Percentiles rank a stretch among this genome's conserved stretches.
Conservation (phyloP, 1,140 invertebrate genomes). For the Potamilus streckersoni region DNA sequence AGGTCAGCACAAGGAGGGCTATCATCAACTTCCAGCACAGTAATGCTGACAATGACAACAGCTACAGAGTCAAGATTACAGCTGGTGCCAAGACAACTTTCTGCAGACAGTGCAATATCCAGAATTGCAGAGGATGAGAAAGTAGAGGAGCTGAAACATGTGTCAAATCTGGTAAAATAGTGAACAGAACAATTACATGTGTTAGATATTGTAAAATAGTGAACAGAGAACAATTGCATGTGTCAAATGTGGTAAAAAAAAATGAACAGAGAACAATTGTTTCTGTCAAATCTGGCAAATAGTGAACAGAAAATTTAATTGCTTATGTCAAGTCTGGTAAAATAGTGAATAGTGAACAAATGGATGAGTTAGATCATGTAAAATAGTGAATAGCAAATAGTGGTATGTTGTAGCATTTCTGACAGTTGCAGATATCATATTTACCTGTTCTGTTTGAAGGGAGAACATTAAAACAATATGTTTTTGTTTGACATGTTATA, state of each 20-base stretch:
- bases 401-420: no score
- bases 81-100: constrained; percentile 33
- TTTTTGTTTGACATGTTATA: no score
- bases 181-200: no score
- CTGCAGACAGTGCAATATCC: constrained; percentile 36
- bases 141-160: constrained; percentile 51
- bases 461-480: no score
- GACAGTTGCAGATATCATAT: no score
- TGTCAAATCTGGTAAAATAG: constrained; percentile 32
- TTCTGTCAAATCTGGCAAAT: no score
- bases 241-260: constrained; percentile 1
- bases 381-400: no score
- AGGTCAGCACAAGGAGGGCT: constrained; percentile 23
- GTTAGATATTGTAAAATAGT: constrained; percentile 34
- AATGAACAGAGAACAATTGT: no score
- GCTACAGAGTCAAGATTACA: constrained; percentile 16
- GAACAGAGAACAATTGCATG: constrained; percentile 3
- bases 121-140: constrained; percentile 41
- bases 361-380: constrained; percentile 17
- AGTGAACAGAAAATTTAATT: no score
- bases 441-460: no score
- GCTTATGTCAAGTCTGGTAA: no score
- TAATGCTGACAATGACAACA: constrained; percentile 44
- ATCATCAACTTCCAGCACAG: constrained; percentile 25
- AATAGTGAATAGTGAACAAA: no score